Evolutionary conservation across 2,888 invertebrate species (phyloP).

Genomic region (Tyria jacobaeae): DNA sequence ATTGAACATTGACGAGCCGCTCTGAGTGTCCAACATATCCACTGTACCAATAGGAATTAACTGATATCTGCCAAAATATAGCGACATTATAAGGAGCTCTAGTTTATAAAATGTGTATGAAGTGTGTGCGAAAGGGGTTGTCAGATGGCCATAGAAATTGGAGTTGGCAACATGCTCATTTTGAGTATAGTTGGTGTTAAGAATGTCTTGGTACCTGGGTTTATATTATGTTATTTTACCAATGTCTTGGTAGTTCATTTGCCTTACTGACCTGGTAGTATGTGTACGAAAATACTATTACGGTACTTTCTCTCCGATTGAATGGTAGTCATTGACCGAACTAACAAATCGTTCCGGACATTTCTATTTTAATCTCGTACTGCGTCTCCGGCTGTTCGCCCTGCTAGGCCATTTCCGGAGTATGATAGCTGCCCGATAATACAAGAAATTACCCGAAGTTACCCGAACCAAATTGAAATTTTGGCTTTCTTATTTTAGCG

Average conservation of each 20-base stretch:
- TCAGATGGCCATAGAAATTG: too few species aligned
- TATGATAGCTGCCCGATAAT: conserved; percentile 29
- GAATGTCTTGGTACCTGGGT: too few species aligned
- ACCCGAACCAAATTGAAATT: conserved; percentile 22
- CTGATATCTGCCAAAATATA: too few species aligned
- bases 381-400: conserved; percentile 6
- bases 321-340: not conserved
- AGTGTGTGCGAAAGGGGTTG: too few species aligned
- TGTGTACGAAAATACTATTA: not conserved
- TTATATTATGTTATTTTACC: too few species aligned
- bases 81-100: too few species aligned
- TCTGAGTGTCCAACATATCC: too few species aligned
- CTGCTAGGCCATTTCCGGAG: conserved; percentile 22
- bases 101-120: too few species aligned
- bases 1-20: too few species aligned
- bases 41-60: too few species aligned
- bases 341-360: conserved; percentile 7
- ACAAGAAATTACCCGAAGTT: conserved; percentile 9
- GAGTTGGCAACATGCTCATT: too few species aligned
- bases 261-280: not conserved
- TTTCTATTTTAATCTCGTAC: conserved; percentile 26
- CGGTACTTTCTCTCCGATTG: not conserved
- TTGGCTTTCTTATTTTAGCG: conserved; percentile 6
- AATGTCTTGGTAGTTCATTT: not conserved
- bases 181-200: too few species aligned